phyloP scores from a whole-genome alignment of 2,113 vertebrate species.

The Sander lucioperca region DNA sequence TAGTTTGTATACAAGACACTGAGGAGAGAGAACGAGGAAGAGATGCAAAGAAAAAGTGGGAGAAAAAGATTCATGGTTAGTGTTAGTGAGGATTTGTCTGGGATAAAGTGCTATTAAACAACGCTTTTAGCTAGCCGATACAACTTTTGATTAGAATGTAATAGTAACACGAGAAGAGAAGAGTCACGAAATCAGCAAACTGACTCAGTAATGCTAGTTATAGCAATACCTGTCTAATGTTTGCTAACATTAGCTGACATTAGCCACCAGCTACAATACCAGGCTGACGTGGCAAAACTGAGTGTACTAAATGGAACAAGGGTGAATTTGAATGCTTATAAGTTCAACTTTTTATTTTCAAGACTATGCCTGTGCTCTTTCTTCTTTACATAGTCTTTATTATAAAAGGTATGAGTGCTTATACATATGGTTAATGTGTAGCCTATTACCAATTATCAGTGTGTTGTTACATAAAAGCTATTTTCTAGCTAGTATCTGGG shows the following conservation, averaged over 20 bases:
- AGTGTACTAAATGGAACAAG: not conserved
- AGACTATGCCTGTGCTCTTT: not conserved
- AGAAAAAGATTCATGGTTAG: slow-evolving; percentile 47
- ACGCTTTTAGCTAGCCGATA: slow-evolving; percentile 4
- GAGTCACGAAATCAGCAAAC: not conserved
- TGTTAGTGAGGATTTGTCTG: slow-evolving; percentile 34
- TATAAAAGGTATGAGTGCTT: not conserved
- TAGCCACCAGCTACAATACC: not conserved
- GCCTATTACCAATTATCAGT: too few species aligned
- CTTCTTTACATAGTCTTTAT: not conserved
- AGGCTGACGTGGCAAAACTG: not conserved
- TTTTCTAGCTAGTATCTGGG: not conserved
- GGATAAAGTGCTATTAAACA: not conserved
- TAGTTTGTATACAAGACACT: slow-evolving; percentile 30
- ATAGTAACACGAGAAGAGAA: not conserved
- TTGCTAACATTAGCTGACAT: slow-evolving; percentile 2
- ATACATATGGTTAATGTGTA: not conserved
- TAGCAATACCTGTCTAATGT: not conserved
- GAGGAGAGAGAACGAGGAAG: slow-evolving; percentile 17
- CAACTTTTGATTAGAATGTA: not conserved
- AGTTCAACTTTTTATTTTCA: not conserved
- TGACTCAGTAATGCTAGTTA: not conserved
- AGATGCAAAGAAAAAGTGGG: slow-evolving; percentile 12
- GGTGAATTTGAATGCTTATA: not conserved
- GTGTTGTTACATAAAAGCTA: not conserved